phyloP scores from a whole-genome alignment of 2,113 vertebrate species.

The Ceyx margarethae region DNA sequence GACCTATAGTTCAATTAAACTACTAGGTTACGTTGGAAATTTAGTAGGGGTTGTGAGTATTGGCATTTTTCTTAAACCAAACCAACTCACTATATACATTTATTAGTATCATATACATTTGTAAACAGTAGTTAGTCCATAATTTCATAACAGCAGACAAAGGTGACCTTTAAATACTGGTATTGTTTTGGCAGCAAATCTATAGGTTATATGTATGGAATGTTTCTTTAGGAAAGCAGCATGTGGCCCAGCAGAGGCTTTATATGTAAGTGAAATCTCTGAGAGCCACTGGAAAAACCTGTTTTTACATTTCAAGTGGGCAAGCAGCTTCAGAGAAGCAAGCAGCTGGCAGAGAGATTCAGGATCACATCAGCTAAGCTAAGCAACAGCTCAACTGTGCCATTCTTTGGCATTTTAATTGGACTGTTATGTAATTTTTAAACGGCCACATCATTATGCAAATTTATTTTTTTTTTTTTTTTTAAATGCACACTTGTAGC shows the following conservation, averaged over 20 bases:
- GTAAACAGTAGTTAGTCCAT: neutral
- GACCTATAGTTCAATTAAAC: neutral
- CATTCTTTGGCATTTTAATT: slow-evolving; percentile 27
- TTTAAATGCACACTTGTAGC: neutral
- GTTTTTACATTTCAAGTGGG: slow-evolving; percentile 12
- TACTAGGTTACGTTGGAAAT: neutral
- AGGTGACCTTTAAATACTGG: neutral
- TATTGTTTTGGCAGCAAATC: neutral
- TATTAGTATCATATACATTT: neutral
- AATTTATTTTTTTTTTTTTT: neutral
- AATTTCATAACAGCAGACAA: neutral
- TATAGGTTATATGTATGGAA: neutral
- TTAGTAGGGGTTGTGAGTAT: neutral
- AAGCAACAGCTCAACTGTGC: neutral
- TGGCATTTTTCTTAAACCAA: neutral
- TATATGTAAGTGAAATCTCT: neutral
- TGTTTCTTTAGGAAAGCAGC: neutral
- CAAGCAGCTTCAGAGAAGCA: neutral
- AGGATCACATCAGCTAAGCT: neutral
- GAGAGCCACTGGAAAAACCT: neutral
- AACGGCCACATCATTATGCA: slow-evolving; percentile 16
- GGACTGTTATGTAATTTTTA: slow-evolving; percentile 42
- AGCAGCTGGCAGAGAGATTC: neutral
- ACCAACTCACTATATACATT: neutral
- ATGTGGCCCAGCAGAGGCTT: neutral